A percentile compares a stretch with the other conserved stretches of the same genome.
These are phyloP conservation scores for Limnothrissa miodon DNA, from an alignment of 2,113 vertebrate species.

Conservation along the genomic window DNA sequence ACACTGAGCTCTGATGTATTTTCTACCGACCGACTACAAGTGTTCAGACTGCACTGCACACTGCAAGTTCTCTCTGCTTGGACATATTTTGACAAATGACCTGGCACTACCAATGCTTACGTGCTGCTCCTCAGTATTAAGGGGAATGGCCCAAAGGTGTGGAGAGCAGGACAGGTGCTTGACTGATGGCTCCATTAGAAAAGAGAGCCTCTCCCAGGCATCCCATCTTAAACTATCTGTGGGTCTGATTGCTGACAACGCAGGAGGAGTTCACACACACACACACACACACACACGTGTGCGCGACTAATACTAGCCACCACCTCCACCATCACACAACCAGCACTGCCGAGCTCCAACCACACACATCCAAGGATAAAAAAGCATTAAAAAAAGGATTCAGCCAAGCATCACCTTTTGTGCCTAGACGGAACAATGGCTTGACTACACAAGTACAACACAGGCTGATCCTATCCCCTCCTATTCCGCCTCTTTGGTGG, in stretches of 20 bases:
- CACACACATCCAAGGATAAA: conserved; percentile 49
- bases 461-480: conserved; percentile 79
- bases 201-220: conserved; percentile 74
- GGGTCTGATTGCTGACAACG: conserved; percentile 85
- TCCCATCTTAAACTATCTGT: conserved; percentile 76
- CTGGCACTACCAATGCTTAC: conserved; percentile 61
- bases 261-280: conserved; percentile 52
- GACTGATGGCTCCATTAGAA: conserved; percentile 89
- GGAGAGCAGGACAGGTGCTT: conserved; percentile 78
- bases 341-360: neutral
- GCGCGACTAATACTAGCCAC: conserved; percentile 37
- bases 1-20: neutral
- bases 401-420: conserved; percentile 98
- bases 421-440: conserved; percentile 87
- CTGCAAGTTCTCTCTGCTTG: conserved; percentile 71
- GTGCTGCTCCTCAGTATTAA: conserved; percentile 67
- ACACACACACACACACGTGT: conserved; percentile 43
- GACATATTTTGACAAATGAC: conserved; percentile 74
- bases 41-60: conserved; percentile 66
- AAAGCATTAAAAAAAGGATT: conserved; percentile 84
- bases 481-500: conserved; percentile 80
- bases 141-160: conserved; percentile 61
- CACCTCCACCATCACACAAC: neutral
- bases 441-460: conserved; percentile 85
- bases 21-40: conserved; percentile 33